Conservation (phyloP, 1,140 invertebrate species). For the Paralvinella palmiformis region DNA sequence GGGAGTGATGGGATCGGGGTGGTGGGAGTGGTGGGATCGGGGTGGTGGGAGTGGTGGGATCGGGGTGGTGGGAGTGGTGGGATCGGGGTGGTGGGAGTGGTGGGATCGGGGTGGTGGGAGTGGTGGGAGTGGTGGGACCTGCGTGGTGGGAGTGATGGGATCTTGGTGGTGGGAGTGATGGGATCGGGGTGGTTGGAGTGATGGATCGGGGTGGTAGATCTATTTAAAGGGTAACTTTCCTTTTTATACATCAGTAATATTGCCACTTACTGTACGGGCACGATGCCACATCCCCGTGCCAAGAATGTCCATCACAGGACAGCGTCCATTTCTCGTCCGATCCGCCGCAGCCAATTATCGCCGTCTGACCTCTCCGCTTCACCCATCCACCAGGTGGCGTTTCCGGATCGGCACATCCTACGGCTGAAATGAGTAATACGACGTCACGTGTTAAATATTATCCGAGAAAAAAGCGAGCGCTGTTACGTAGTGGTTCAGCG, state of each 20-base stretch:
- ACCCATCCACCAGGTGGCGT: constrained; percentile 1
- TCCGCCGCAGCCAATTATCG: constrained; percentile 9
- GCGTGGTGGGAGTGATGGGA: neutral
- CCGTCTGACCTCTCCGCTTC: neutral
- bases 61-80: too few species aligned
- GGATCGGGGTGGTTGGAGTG: neutral
- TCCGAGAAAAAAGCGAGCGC: neutral
- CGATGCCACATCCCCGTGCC: constrained; percentile 13
- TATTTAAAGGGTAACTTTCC: too few species aligned
- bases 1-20: too few species aligned
- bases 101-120: neutral
- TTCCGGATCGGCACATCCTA: constrained; percentile 13
- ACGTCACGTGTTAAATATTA: neutral
- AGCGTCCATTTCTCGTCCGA: constrained; percentile 13
- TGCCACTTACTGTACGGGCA: neutral
- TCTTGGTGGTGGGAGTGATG: neutral
- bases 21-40: too few species aligned
- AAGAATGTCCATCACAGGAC: constrained; percentile 13
- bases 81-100: too few species aligned
- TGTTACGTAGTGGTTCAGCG: neutral
- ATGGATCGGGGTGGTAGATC: too few species aligned
- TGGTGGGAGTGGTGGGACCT: neutral
- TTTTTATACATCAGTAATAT: too few species aligned
- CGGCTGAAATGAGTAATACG: neutral
- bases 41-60: too few species aligned